phyloP scores from a whole-genome alignment of 2,888 invertebrate species.

The Scelioninae gen. 1 region DNA sequence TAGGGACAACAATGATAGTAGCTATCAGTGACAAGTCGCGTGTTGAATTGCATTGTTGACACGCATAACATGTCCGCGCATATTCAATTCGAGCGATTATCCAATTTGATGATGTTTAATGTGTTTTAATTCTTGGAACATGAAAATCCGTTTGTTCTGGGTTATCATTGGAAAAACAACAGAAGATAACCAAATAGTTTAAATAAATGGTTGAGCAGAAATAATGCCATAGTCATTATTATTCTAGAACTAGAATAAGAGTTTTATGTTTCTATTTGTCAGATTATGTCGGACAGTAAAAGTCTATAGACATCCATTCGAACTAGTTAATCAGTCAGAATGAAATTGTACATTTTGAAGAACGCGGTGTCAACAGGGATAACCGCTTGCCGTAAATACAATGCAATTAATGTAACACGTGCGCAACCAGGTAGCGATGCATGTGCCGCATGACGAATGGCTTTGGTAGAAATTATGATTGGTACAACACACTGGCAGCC shows the following conservation, averaged over 20 bases:
- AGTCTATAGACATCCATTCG: too few relatives aligned
- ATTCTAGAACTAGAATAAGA: too few relatives aligned
- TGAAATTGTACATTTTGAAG: too few relatives aligned
- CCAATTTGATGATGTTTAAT: constrained; percentile 27
- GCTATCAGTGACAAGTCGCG: constrained; percentile 82
- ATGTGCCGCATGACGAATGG: constrained; percentile 79
- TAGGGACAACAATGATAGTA: constrained; percentile 56
- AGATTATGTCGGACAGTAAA: not conserved
- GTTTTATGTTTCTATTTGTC: too few relatives aligned
- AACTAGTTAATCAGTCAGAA: too few relatives aligned
- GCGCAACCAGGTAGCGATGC: constrained; percentile 75
- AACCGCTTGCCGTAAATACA: constrained; percentile 71
- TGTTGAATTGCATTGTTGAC: constrained; percentile 83
- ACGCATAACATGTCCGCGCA: constrained; percentile 80
- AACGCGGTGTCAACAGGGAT: constrained; percentile 40
- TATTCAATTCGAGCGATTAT: constrained; percentile 78
- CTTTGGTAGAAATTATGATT: constrained; percentile 77
- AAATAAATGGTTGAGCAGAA: too few relatives aligned
- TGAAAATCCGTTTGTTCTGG: not conserved
- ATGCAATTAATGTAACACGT: constrained; percentile 77
- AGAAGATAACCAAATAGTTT: not conserved
- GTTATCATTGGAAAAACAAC: not conserved
- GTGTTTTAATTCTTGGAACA: constrained; percentile 10
- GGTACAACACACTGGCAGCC: constrained; percentile 67
- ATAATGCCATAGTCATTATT: too few relatives aligned